Percentiles rank a stretch among this genome's conserved stretches.
Conservation (phyloP, 1,140 invertebrate genomes). For the Carcinoscorpius rotundicauda region DNA sequence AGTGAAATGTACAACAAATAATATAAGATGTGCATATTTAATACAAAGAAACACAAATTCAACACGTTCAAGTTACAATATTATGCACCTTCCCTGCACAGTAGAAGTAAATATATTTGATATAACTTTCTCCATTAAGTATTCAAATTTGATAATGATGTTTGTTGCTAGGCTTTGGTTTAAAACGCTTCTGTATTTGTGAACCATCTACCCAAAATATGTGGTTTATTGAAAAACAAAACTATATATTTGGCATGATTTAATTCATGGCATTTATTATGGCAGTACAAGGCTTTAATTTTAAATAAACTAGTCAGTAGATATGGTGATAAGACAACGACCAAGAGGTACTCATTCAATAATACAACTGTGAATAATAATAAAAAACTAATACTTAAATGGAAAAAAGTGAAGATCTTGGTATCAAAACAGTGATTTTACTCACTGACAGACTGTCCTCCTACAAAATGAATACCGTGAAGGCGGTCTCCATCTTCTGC, state of each 20-base stretch:
- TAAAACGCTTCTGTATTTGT: neutral
- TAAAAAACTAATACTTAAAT: neutral
- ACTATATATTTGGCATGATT: too few relatives aligned
- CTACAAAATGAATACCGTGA: conserved; percentile 28
- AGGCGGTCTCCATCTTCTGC: conserved; percentile 48
- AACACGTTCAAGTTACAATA: too few relatives aligned
- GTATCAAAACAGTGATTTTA: too few relatives aligned
- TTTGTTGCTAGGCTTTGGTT: neutral
- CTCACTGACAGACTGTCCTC: neutral
- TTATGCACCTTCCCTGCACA: neutral
- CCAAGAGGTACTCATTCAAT: too few relatives aligned
- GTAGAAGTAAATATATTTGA: neutral
- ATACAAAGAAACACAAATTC: too few relatives aligned
- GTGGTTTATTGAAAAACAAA: too few relatives aligned
- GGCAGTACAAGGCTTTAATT: too few relatives aligned
- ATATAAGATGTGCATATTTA: neutral
- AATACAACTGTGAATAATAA: too few relatives aligned
- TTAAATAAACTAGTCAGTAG: too few relatives aligned
- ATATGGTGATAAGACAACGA: too few relatives aligned
- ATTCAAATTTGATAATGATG: neutral
- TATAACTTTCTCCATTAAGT: neutral
- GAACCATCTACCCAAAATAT: too few relatives aligned
- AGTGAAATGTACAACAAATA: conserved; percentile 25
- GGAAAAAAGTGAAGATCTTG: neutral
- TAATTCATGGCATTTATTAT: too few relatives aligned